These are phyloP conservation scores for Chaetops frenatus DNA, from an alignment of 2,113 vertebrate genomes.

Conservation along the genomic window DNA sequence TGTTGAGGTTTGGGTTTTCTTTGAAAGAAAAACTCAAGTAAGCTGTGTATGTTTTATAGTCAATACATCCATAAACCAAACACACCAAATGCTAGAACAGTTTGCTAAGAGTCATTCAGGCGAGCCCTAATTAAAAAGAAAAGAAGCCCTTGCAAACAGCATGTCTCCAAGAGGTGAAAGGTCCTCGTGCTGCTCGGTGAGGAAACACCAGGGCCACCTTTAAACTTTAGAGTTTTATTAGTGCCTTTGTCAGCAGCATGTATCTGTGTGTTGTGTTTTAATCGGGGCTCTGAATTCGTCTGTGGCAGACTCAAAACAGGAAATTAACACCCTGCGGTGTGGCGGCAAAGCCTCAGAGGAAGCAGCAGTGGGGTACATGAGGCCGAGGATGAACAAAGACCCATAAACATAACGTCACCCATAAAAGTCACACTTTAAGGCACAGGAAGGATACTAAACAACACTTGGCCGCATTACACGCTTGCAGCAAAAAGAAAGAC, in stretches of 20 bases:
- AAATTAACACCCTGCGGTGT: conserved; percentile 66
- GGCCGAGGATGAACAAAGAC: conserved; percentile 57
- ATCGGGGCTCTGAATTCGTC: conserved; percentile 47
- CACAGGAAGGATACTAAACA: conserved; percentile 61
- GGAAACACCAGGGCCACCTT: conserved; percentile 61
- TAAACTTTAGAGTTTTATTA: conserved; percentile 60
- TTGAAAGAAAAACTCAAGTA: not conserved
- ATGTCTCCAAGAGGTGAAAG: conserved; percentile 44
- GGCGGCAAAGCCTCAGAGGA: conserved; percentile 61
- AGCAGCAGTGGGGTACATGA: conserved; percentile 38
- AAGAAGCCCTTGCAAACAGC: conserved; percentile 38
- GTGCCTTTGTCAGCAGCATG: conserved; percentile 54
- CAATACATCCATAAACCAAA: conserved; percentile 3
- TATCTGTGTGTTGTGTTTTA: conserved; percentile 27
- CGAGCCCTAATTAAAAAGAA: conserved; percentile 34
- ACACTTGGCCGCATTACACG: conserved; percentile 2
- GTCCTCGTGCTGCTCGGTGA: not conserved
- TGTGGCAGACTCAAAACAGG: conserved; percentile 67
- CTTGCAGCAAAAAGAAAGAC: not conserved
- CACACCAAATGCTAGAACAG: not conserved
- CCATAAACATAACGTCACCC: conserved; percentile 57
- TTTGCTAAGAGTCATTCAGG: conserved; percentile 21
- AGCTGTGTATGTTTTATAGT: not conserved
- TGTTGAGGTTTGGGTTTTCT: not conserved
- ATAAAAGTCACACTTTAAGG: conserved; percentile 62